Conservation (phyloP, 2,113 vertebrate species). For the Aleadryas rufinucha region DNA sequence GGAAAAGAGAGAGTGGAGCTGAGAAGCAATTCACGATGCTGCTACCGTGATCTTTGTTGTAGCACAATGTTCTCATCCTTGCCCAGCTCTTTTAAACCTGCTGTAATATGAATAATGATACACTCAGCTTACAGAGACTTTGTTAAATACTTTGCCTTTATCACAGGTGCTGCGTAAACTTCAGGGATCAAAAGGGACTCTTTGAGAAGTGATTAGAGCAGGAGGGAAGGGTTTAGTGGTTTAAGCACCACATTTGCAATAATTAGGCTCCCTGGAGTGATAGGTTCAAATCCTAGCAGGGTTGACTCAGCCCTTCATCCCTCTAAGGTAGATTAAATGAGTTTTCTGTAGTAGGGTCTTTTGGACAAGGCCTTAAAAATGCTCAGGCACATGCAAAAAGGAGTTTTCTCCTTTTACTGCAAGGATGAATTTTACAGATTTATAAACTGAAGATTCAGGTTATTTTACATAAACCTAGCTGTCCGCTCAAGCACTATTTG, state of each 20-base stretch:
- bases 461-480: not conserved
- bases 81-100: conserved; percentile 27
- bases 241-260: not conserved
- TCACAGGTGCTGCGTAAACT: conserved; percentile 12
- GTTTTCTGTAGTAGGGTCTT: conserved; percentile 11
- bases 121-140: not conserved
- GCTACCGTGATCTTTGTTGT: conserved; percentile 29
- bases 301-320: conserved; percentile 8
- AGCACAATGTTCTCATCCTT: conserved; percentile 32
- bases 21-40: not conserved
- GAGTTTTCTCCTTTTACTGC: not conserved
- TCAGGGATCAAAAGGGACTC: not conserved
- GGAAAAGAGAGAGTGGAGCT: not conserved
- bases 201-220: conserved; percentile 61
- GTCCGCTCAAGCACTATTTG: not conserved
- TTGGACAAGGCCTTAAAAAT: conserved; percentile 35
- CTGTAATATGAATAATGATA: conserved; percentile 47
- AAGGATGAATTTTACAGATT: not conserved
- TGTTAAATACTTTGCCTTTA: conserved; percentile 50
- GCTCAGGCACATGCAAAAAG: not conserved
- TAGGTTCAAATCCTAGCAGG: conserved; percentile 34
- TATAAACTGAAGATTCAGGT: not conserved
- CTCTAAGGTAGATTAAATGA: not conserved
- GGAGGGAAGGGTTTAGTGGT: conserved; percentile 4
- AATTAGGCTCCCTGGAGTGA: conserved; percentile 43